Evolutionary conservation across 2,888 invertebrate genomes (phyloP), one percentile per base, ranked within the genome.

Genomic region (Cephalotes varians): DNA sequence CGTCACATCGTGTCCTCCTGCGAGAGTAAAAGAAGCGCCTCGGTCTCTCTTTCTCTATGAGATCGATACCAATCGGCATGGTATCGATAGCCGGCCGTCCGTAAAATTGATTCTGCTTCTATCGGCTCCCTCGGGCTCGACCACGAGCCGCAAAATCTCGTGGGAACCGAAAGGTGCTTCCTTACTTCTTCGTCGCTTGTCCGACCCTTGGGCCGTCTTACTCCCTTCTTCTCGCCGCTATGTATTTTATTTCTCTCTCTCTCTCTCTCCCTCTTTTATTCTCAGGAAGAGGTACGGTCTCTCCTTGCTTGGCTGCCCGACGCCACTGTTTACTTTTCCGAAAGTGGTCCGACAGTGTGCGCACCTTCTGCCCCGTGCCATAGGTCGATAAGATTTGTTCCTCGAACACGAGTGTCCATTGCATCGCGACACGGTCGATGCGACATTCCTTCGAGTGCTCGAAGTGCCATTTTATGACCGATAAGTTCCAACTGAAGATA

Each of bases 61-160:
- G 86, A 90, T 90, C 90, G 88, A 87, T 89, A 81, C 87, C 90
- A 87, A 90, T 90, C 86, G 88, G 67, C 74, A 71, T 67, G 71
- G 86, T 86, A 89, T 88, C 90, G 90, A 88, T 87, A 86, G 85
- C 84, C 91, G 90, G 86, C 87, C 91, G 90, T 77, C 91, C 92
- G 92, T 92, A 92, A 93, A 93, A 92, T 93, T 92, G 92, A 92
- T 93, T 93, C 92, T 88, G 86, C 87, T 87, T 86, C 85, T 82
- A 83, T 82, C 87, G 84, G 80, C 49, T 86, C 86, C 84, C 88
- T 71, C 77, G 85, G 87, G 76, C 85, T 86, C 88, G 88, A 86
- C 84, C 90, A 84, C 91, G 91, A 88, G 85, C 89, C 90, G 90
- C 91, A 89, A 92, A 92, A 92, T 92, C 92, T 91, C 92, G 91